phyloP scores from a whole-genome alignment of 1,140 invertebrate genomes.

The Octopus bimaculoides region DNA sequence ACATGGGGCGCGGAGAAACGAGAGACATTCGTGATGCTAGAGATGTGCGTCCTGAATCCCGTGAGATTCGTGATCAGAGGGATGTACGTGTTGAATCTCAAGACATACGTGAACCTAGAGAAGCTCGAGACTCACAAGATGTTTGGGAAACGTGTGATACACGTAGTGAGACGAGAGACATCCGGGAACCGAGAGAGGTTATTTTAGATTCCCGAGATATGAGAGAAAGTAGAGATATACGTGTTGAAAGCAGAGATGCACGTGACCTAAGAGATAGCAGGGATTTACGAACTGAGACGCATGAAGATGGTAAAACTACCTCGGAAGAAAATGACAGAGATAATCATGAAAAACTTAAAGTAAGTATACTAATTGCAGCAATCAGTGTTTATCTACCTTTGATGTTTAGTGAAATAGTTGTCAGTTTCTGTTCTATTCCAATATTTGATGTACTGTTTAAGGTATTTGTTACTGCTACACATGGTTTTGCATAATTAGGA shows the following conservation, averaged over 20 bases:
- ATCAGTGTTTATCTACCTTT: too few relatives aligned
- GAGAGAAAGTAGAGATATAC: constrained; percentile 1
- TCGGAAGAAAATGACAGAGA: constrained; percentile 10
- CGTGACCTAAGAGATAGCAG: not conserved
- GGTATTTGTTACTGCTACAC: too few relatives aligned
- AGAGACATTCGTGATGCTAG: constrained; percentile 1
- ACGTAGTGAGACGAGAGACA: not conserved
- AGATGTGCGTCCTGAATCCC: not conserved
- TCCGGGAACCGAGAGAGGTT: not conserved
- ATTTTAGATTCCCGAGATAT: not conserved
- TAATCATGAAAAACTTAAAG: constrained; percentile 9
- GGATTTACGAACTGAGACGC: not conserved
- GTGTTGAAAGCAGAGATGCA: not conserved
- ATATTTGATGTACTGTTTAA: too few relatives aligned
- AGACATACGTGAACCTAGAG: not conserved
- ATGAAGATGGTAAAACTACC: constrained; percentile 3
- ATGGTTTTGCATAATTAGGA: too few relatives aligned
- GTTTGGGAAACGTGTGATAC: not conserved
- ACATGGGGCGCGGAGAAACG: not conserved
- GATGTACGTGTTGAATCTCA: constrained; percentile 9
- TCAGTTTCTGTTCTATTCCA: too few relatives aligned
- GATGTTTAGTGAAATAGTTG: too few relatives aligned
- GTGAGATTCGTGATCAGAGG: not conserved
- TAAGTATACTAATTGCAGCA: not conserved
- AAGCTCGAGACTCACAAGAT: not conserved